These are phyloP conservation scores for Apotomis betuletana DNA, from an alignment of 2,888 invertebrate species.

Conservation along the genomic window DNA sequence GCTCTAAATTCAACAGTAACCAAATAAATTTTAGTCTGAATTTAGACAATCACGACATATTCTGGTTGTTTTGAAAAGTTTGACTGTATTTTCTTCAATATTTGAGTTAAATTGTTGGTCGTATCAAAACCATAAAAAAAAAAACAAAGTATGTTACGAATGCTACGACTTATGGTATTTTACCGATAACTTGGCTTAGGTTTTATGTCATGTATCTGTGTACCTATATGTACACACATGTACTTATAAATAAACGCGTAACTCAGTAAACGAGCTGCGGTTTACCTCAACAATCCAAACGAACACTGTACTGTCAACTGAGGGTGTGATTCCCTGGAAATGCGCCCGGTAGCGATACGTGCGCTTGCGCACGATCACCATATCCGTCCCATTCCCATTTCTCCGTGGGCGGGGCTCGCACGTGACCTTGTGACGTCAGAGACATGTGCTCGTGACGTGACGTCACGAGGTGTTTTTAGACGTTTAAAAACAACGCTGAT, in stretches of 20 bases:
- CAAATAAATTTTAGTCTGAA: too few relatives aligned
- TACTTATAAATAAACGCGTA: slow-evolving; percentile 6
- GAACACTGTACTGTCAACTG: slow-evolving; percentile 10
- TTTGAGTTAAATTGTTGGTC: too few relatives aligned
- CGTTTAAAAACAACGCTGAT: slow-evolving; percentile 3
- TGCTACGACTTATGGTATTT: too few relatives aligned
- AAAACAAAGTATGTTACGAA: too few relatives aligned
- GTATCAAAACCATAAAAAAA: too few relatives aligned
- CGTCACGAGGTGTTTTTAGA: slow-evolving; percentile 15
- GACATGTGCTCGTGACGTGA: slow-evolving; percentile 29
- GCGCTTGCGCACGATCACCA: slow-evolving; percentile 21
- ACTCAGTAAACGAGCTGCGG: slow-evolving; percentile 21
- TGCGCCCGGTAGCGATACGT: background rate
- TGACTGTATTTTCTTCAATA: too few relatives aligned
- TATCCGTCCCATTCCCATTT: slow-evolving; percentile 28
- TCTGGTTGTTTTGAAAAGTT: too few relatives aligned
- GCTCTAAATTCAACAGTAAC: too few relatives aligned
- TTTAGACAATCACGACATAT: too few relatives aligned
- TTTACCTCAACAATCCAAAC: slow-evolving; percentile 18
- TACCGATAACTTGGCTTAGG: background rate
- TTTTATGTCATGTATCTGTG: background rate
- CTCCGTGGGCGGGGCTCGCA: slow-evolving; percentile 33
- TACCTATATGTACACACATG: background rate
- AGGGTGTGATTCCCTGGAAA: slow-evolving; percentile 9
- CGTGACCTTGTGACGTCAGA: slow-evolving; percentile 31